A percentile compares a stretch with the other conserved stretches of the same genome.
Evolutionary conservation across 2,888 invertebrate species (phyloP).

Genomic region (Drosophila pseudotalamancana): DNA sequence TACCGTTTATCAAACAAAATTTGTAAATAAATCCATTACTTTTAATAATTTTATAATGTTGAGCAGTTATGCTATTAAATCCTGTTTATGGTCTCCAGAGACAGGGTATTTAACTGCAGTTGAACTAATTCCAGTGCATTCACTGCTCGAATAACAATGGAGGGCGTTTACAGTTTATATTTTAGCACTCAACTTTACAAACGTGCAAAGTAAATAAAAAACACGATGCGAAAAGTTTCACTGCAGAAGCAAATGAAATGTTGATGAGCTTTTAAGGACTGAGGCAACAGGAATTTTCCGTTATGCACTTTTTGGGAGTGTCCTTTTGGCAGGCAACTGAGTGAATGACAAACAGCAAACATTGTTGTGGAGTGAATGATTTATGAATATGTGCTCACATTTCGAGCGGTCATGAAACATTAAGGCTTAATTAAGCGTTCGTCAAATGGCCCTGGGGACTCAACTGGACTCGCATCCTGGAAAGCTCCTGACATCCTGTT

Average conservation of each 20-base stretch:
- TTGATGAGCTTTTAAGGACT: conserved; percentile 46
- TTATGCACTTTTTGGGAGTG: conserved; percentile 26
- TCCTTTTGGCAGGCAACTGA: conserved; percentile 23
- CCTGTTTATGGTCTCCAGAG: neutral
- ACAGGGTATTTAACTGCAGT: conserved; percentile 32
- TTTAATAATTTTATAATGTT: no score
- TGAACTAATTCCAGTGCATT: conserved; percentile 50
- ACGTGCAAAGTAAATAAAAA: conserved; percentile 44
- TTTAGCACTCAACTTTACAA: conserved; percentile 39
- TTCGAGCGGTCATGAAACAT: conserved; percentile 67
- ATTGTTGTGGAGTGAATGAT: conserved; percentile 34
- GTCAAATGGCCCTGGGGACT: conserved; percentile 47
- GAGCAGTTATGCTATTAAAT: neutral
- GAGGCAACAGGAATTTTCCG: conserved; percentile 29
- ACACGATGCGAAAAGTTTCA: conserved; percentile 20
- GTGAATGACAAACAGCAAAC: conserved; percentile 11
- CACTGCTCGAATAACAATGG: conserved; percentile 34
- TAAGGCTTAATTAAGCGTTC: conserved; percentile 77
- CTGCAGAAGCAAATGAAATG: conserved; percentile 43
- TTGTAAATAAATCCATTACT: no score
- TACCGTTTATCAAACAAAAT: no score
- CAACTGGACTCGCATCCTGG: conserved; percentile 52
- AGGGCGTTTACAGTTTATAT: conserved; percentile 49
- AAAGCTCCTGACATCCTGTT: conserved; percentile 62
- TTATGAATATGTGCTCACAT: conserved; percentile 47